These are phyloP conservation scores for Argyrosomus regius DNA, from an alignment of 2,797 vertebrate genomes.

Conservation along the genomic window DNA sequence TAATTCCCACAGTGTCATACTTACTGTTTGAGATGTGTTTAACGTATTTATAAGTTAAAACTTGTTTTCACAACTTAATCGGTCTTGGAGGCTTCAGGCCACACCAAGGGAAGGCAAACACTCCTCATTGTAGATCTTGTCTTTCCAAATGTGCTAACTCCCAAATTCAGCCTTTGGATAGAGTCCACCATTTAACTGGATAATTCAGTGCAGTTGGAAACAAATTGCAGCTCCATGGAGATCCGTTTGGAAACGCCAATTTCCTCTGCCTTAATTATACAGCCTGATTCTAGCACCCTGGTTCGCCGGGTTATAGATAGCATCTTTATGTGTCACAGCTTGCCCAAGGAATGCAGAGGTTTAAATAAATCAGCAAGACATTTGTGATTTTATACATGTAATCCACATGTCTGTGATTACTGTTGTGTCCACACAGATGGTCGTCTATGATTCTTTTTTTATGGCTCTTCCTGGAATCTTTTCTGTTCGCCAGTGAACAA, in stretches of 20 bases:
- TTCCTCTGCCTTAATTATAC: constrained; percentile 63
- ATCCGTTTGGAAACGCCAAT: constrained; percentile 61
- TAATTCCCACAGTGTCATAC: neutral
- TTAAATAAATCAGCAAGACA: constrained; percentile 58
- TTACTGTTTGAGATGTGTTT: constrained; percentile 12
- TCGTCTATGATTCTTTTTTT: constrained; percentile 29
- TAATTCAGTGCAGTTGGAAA: constrained; percentile 66
- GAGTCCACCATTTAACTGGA: constrained; percentile 54
- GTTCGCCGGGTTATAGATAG: constrained; percentile 55
- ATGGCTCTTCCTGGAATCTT: constrained; percentile 48
- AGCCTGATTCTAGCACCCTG: constrained; percentile 54
- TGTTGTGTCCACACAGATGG: constrained; percentile 43
- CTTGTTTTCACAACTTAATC: constrained; percentile 49
- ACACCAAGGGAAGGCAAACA: constrained; percentile 29
- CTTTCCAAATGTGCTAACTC: constrained; percentile 43
- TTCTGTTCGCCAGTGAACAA: constrained; percentile 24
- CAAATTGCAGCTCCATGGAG: constrained; percentile 60
- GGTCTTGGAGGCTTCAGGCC: constrained; percentile 15
- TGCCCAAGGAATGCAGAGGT: constrained; percentile 62
- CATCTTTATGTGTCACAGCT: constrained; percentile 52
- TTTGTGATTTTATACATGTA: constrained; percentile 49
- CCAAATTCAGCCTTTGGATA: constrained; percentile 51
- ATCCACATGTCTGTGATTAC: constrained; percentile 41
- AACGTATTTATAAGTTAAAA: constrained; percentile 24
- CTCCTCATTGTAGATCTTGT: constrained; percentile 31